A percentile compares a stretch with the other conserved stretches of the same genome.
Evolutionary conservation across 92 coral and sea anemone genomes (phyloP).

Genomic region (Palythoa heliodiscus): DNA sequence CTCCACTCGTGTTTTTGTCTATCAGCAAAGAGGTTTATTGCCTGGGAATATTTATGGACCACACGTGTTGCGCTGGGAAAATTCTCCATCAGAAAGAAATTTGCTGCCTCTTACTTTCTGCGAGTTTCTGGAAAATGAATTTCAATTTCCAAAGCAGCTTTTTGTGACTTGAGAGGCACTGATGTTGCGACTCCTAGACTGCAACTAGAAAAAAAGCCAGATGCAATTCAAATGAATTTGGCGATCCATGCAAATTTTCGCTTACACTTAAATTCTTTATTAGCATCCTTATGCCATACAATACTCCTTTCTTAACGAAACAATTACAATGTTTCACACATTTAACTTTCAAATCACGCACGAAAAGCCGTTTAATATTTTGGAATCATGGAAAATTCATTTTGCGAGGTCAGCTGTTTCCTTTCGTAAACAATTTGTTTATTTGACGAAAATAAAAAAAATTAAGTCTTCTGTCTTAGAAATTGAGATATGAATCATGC

Average conservation of each 20-base stretch:
- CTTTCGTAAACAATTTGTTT: not conserved
- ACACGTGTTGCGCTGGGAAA: slow-evolving; percentile 27
- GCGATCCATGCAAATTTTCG: slow-evolving; percentile 11
- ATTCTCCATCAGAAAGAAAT: not conserved
- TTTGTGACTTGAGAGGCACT: not conserved
- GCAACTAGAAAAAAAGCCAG: not conserved
- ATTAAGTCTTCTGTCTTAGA: slow-evolving; percentile 5
- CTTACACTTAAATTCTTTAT: slow-evolving; percentile 7
- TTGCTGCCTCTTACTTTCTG: not conserved
- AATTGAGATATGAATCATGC: slow-evolving; percentile 17
- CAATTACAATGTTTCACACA: not conserved
- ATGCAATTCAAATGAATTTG: slow-evolving; percentile 22
- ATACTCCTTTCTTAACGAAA: slow-evolving; percentile 11
- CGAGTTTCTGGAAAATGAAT: not conserved
- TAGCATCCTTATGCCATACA: not conserved
- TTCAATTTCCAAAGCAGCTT: slow-evolving; percentile 3
- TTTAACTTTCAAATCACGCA: slow-evolving; percentile 10
- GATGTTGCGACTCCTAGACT: not conserved
- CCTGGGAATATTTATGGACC: slow-evolving; percentile 21
- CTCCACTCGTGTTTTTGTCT: slow-evolving; percentile 10
- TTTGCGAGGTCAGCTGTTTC: not conserved
- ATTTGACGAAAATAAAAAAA: not conserved
- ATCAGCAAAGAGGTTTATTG: slow-evolving; percentile 28
- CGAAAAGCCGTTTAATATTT: not conserved
- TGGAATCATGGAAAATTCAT: not conserved